These are phyloP conservation scores for Merluccius polli DNA, from an alignment of 2,797 vertebrate genomes.

Conservation along the genomic window DNA sequence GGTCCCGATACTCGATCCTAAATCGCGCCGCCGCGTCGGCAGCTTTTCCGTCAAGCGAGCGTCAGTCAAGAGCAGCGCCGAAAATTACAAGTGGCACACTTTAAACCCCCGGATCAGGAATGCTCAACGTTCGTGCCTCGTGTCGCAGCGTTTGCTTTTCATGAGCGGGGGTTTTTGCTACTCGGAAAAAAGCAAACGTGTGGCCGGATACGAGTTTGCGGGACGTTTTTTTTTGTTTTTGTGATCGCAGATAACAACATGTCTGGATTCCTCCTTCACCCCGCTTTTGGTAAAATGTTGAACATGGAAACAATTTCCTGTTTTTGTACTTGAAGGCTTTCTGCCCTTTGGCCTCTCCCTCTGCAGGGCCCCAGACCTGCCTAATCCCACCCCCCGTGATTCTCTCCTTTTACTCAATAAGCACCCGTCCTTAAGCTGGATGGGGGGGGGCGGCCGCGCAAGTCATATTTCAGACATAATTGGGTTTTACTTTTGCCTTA, in stretches of 20 bases:
- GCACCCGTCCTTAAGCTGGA: conserved; percentile 26
- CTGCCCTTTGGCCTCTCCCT: conserved; percentile 42
- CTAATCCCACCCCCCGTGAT: conserved; percentile 46
- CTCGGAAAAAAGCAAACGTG: not conserved
- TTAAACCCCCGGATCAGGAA: conserved; percentile 43
- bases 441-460: conserved; percentile 41
- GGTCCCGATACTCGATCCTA: conserved; percentile 46
- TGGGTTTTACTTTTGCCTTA: conserved; percentile 53
- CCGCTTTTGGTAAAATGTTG: not conserved
- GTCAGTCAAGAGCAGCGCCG: conserved; percentile 48
- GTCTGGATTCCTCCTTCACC: not conserved
- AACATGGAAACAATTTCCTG: not conserved
- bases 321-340: conserved; percentile 32
- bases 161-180: not conserved
- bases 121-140: conserved; percentile 39
- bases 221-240: not conserved
- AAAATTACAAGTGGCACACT: conserved; percentile 42
- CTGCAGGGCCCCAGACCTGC: conserved; percentile 50
- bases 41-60: conserved; percentile 58
- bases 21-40: conserved; percentile 51
- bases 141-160: conserved; percentile 18
- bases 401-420: conserved; percentile 37
- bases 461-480: conserved; percentile 69
- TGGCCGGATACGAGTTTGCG: not conserved
- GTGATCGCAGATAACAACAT: not conserved